Evolutionary conservation across 2,888 invertebrate species (phyloP).

Genomic region (Trichopoda pennipes): DNA sequence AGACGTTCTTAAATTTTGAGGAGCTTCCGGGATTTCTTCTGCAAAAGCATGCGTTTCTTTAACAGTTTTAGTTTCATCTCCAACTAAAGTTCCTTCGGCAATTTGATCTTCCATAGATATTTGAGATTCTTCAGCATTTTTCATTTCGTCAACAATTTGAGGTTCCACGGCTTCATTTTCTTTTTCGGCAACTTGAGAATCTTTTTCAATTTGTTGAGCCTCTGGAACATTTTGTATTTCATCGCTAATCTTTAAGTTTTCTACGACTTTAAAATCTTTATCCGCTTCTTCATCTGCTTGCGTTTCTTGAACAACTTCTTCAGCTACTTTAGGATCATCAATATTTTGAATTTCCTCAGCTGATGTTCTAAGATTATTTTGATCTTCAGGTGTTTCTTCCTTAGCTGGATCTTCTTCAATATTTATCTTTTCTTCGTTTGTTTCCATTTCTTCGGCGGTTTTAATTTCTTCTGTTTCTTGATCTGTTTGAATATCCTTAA

Average conservation of each 20-base stretch:
- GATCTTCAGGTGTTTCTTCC: neutral
- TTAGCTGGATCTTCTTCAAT: neutral
- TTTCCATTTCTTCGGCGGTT: neutral
- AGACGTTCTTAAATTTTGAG: neutral
- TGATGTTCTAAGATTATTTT: neutral
- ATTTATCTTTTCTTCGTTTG: neutral
- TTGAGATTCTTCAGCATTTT: slow-evolving; percentile 48
- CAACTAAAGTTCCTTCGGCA: slow-evolving; percentile 63
- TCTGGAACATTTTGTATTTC: slow-evolving; percentile 20
- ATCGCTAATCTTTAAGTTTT: neutral
- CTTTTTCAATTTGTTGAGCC: neutral
- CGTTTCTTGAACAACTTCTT: slow-evolving; percentile 57
- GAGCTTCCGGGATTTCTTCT: neutral
- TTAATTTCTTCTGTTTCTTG: neutral
- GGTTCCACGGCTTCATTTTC: slow-evolving; percentile 23
- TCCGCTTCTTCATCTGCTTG: slow-evolving; percentile 69
- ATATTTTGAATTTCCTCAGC: slow-evolving; percentile 22
- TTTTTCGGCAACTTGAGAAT: neutral
- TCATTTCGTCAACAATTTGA: slow-evolving; percentile 37
- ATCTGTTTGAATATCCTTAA: neutral
- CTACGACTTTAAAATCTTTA: neutral
- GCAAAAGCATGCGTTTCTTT: slow-evolving; percentile 25
- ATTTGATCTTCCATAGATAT: slow-evolving; percentile 63
- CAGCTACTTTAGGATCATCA: slow-evolving; percentile 34
- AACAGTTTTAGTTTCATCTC: slow-evolving; percentile 62